phyloP scores from a whole-genome alignment of 2,888 invertebrate species.

The Siphlonurus alternatus region DNA sequence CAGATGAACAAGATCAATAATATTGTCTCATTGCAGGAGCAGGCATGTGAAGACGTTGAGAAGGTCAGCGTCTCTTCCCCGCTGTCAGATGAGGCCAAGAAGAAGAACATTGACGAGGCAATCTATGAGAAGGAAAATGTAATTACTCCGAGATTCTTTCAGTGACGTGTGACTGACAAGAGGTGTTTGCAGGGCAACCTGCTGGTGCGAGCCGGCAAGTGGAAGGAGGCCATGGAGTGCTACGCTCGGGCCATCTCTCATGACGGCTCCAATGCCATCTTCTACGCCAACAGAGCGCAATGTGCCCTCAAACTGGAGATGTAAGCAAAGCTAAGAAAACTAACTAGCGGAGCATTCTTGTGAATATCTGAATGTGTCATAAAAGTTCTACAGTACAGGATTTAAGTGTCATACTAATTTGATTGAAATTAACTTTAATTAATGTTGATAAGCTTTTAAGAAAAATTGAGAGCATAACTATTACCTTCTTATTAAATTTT shows the following conservation, averaged over 20 bases:
- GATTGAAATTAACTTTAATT: too few relatives aligned
- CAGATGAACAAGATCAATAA: too few relatives aligned
- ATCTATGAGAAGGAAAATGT: constrained; percentile 53
- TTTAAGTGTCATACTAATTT: too few relatives aligned
- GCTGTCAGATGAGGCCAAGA: constrained; percentile 14
- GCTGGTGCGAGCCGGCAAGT: constrained; percentile 55
- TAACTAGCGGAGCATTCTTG: too few relatives aligned
- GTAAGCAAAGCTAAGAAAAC: too few relatives aligned
- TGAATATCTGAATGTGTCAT: too few relatives aligned
- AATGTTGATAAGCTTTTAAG: too few relatives aligned
- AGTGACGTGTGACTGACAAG: too few relatives aligned
- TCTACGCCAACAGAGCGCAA: constrained; percentile 74
- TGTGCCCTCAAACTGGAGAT: constrained; percentile 67
- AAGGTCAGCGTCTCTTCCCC: constrained; percentile 22
- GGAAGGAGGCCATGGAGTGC: constrained; percentile 67
- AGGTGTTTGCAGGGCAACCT: constrained; percentile 66
- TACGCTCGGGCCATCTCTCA: constrained; percentile 77
- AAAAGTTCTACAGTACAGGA: too few relatives aligned
- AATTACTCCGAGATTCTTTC: too few relatives aligned
- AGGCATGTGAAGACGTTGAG: constrained; percentile 45
- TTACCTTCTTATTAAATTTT: too few relatives aligned
- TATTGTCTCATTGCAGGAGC: constrained; percentile 36
- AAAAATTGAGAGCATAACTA: too few relatives aligned
- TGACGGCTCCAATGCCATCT: constrained; percentile 59
- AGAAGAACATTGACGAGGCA: constrained; percentile 32